Evolutionary conservation across 2,797 vertebrate genomes (phyloP), one percentile per base, ranked within the genome.

Genomic region (Sebastes trivittatus): DNA sequence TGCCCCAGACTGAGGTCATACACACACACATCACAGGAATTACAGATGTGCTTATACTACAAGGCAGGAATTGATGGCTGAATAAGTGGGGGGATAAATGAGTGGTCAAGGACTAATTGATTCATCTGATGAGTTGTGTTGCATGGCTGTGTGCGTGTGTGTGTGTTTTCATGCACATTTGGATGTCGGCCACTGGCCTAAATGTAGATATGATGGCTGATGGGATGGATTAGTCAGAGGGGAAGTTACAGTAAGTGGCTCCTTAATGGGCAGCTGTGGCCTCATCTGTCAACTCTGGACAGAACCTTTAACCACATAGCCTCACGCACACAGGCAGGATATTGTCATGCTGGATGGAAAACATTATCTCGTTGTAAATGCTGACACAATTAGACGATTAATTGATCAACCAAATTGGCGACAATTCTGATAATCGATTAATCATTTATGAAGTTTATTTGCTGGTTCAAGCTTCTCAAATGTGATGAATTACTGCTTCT

Each of bases 251-350:
- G 81, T 90, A 87, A 94, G 91, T 88, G 89, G 79, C 77, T 88
- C 82, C 78, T 89, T 89, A 93, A 91, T 92, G 83, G 90, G 77
- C 88, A 93, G 90, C 89, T 93, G 91, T 76, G 88, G 80, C 81
- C 85, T 90, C 86, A 87, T 90, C 87, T 86, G 72, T 90, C 87
- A 88, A 70, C 75, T 88, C 77, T 80, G 78, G 67, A 74, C 59
- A 82, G 65, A 75, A 58, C 55, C 46, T 75, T 88, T 87, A 83
- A 78, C 74, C 27, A 22, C 13, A 64, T 2, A 52, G 7, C 20
- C 62, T 6, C 13, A 59, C 56, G 30, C 69, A 62, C 46, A 3
- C n/a, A 22, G 13, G n/a, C 64, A 29, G 29, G 36, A 14, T 16
- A 14, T 18, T 7, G 1, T 36, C 1, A 9, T 59, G 63, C 27